Evolutionary conservation across 2,113 vertebrate genomes (phyloP).

Genomic region (Apteryx mantelli): DNA sequence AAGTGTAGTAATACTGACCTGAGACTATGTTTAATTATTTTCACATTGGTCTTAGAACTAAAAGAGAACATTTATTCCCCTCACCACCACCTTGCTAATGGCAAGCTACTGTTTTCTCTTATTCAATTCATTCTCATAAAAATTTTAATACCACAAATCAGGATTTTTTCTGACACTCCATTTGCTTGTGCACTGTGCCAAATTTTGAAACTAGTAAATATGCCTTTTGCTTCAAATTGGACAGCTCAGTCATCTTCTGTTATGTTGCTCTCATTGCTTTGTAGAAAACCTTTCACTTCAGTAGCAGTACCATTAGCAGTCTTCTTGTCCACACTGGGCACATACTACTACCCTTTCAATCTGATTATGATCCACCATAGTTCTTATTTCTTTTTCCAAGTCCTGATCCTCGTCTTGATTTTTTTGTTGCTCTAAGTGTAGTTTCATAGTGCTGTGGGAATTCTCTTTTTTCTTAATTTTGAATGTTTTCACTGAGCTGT

Average conservation of each 20-base stretch:
- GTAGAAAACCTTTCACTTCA: not conserved
- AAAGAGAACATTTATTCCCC: not conserved
- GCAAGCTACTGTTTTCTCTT: not conserved
- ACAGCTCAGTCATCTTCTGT: not conserved
- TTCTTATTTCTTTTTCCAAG: no score
- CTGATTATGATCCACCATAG: not conserved
- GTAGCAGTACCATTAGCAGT: not conserved
- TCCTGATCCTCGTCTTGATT: not conserved
- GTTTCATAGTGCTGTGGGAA: not conserved
- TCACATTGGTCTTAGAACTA: not conserved
- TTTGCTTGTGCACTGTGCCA: not conserved
- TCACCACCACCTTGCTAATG: rapidly evolving
- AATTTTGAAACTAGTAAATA: not conserved
- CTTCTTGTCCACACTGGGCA: rapidly evolving
- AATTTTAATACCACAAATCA: not conserved
- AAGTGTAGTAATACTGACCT: rapidly evolving
- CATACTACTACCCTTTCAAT: not conserved
- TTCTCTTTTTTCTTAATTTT: not conserved
- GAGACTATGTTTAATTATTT: not conserved
- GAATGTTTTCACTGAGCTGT: not conserved
- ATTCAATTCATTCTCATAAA: not conserved
- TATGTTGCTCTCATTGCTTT: not conserved
- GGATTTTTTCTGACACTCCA: not conserved
- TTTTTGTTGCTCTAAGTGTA: not conserved
- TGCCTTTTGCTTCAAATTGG: not conserved